Evolutionary conservation across 1,140 invertebrate species (phyloP), one percentile per base, ranked within the genome.

Genomic region (Ooceraea biroi): DNA sequence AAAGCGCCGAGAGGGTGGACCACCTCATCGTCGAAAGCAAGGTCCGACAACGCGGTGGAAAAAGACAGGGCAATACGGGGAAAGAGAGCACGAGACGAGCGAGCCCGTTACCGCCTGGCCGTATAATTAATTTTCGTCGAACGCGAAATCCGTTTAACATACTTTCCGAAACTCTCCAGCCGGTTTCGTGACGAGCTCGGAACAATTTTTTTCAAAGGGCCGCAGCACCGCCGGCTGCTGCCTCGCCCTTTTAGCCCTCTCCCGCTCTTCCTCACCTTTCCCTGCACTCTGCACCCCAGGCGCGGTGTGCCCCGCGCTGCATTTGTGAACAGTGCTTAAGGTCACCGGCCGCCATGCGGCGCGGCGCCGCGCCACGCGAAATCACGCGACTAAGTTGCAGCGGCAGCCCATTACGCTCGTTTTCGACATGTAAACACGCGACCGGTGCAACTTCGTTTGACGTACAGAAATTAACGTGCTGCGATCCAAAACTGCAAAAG

Each of bases 121-220:
- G 85, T 74, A 87, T 84, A 88, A 88, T 87, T 88, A 83, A 88
- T 84, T 82, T 80, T 73, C 41, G 72, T 69, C 82, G 82, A 78
- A 87, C 57, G 73, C 58, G 27, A 86, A 88, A 88, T 88, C 74
- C 87, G 82, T 76, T 88, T 87, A 87, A 84, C 87, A 80, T 87
- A 71, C 85, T 87, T 86, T 82, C 46, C 65, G 52, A 72, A 87
- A 87, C 68, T 80, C 78, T 87, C 58, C 85, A 71, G 76, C 76
- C 76, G 50, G 76, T 80, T 80, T 80, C 76, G 76, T 69, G 76
- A 80, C 76, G 76, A 77, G 78, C 73, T 48, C 82, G 85, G 86
- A 88, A 88, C 86, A 78, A 88, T 84, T 88, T 88, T 82, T 87
- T 88, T 88, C 86, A 88, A 88, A 88, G 85, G 86, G 76, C 66